Percentiles rank a stretch among this genome's conserved stretches.
Conservation (phyloP, 37 sponge, comb jelly and placozoan genomes). For the Cliona cf. orientalis region DNA sequence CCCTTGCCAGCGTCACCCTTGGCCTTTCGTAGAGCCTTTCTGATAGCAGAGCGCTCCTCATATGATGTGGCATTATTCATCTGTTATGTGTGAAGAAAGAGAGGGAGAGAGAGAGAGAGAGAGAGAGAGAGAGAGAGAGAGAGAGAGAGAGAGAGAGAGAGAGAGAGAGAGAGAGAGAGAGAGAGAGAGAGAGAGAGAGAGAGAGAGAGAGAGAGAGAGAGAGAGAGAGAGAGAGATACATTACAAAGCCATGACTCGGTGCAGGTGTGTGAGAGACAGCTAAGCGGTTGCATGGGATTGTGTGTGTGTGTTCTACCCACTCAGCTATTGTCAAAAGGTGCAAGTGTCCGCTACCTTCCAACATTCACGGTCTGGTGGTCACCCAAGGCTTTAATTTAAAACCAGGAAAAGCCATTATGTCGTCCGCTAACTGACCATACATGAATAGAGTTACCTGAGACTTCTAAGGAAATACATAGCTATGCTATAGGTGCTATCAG, state of each 20-base stretch:
- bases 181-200: no score
- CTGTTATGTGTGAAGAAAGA: conserved; percentile 30
- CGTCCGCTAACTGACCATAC: no score
- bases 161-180: no score
- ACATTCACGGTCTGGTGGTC: background rate
- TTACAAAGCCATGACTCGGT: background rate
- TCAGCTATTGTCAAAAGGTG: no score
- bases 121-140: conserved; percentile 12
- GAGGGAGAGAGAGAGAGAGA: background rate
- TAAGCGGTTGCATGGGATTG: conserved; percentile 2
- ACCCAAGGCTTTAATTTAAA: background rate
- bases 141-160: conserved; percentile 22
- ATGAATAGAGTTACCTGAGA: no score
- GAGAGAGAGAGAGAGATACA: no score
- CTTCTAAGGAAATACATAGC: no score
- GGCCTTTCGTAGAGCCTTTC: conserved; percentile 60
- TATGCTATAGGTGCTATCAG: no score
- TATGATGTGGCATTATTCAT: conserved; percentile 67
- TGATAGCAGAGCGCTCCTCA: conserved; percentile 61
- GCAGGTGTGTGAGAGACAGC: background rate
- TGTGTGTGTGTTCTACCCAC: conserved; percentile 25
- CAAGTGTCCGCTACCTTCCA: no score
- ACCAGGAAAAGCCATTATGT: background rate
- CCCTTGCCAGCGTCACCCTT: conserved; percentile 20
- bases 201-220: no score